Evolutionary conservation across 2,797 vertebrate species (phyloP).

Genomic region (Chaetodon trifasciatus): DNA sequence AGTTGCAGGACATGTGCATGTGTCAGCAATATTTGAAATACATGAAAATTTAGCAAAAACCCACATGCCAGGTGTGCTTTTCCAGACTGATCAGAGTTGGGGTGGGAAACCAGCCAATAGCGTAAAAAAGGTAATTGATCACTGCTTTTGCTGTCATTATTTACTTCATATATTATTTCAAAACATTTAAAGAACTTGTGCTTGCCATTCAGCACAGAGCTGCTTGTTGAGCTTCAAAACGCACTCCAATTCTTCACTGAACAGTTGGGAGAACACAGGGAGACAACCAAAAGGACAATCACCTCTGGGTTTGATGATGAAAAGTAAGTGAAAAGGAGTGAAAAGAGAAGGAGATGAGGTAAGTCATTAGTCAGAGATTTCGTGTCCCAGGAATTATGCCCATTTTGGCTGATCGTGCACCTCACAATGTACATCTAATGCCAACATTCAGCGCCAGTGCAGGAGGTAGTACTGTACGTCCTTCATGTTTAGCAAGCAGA

Average conservation of each 20-base stretch:
- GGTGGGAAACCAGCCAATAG: not conserved
- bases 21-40: not conserved
- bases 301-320: not conserved
- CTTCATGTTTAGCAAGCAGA: not conserved
- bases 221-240: conserved; percentile 10
- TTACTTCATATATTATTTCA: not conserved
- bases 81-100: not conserved
- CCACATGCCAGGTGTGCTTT: not conserved
- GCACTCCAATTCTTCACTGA: conserved; percentile 8
- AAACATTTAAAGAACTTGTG: not conserved
- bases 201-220: not conserved
- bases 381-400: not conserved
- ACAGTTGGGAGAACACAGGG: conserved; percentile 8
- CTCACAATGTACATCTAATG: not conserved
- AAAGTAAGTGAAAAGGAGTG: conserved; percentile 14
- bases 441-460: not conserved
- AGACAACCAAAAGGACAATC: not conserved
- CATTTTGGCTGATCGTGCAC: not conserved
- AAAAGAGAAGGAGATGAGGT: conserved; percentile 2
- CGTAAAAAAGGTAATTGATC: not conserved
- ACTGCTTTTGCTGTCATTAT: not conserved
- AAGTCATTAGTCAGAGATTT: not conserved
- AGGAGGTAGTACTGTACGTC: not conserved
- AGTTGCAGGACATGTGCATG: not conserved
- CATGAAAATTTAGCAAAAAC: not conserved